A percentile compares a stretch with the other conserved stretches of the same genome.
Evolutionary conservation across 1,140 invertebrate species (phyloP).

Genomic region (Leptopilina clavipes): DNA sequence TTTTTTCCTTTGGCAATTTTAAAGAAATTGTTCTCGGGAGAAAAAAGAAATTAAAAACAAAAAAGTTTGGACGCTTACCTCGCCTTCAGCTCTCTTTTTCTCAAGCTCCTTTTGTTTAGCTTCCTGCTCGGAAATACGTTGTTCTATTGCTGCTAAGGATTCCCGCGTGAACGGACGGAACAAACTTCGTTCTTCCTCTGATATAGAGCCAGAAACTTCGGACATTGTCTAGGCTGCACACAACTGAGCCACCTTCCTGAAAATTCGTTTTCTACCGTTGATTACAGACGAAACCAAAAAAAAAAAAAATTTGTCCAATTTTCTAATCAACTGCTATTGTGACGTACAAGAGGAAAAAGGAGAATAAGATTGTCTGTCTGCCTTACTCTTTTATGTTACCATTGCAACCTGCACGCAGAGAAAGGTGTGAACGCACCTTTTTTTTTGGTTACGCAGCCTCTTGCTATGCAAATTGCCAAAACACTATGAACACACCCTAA

Average conservation of each 20-base stretch:
- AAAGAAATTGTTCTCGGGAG: neutral
- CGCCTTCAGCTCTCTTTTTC: conserved; percentile 95
- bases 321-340: too few species aligned
- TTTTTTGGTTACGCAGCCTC: too few species aligned
- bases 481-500: too few species aligned
- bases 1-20: neutral
- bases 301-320: too few species aligned
- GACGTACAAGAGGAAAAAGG: too few species aligned
- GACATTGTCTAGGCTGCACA: conserved; percentile 82
- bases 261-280: neutral
- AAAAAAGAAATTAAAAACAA: neutral
- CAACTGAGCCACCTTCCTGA: conserved; percentile 74
- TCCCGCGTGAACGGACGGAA: conserved; percentile 98
- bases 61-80: conserved; percentile 78
- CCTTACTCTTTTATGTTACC: too few species aligned
- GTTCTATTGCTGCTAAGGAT: conserved; percentile 94
- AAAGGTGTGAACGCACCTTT: too few species aligned
- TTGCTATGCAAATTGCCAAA: too few species aligned
- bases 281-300: too few species aligned
- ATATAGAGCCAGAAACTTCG: conserved; percentile 91
- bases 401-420: too few species aligned
- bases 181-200: conserved; percentile 94
- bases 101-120: conserved; percentile 96
- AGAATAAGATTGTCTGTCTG: too few species aligned
- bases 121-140: conserved; percentile 94